Conservation (phyloP, 2,797 vertebrate genomes). For the Anabacerthia variegaticeps region DNA sequence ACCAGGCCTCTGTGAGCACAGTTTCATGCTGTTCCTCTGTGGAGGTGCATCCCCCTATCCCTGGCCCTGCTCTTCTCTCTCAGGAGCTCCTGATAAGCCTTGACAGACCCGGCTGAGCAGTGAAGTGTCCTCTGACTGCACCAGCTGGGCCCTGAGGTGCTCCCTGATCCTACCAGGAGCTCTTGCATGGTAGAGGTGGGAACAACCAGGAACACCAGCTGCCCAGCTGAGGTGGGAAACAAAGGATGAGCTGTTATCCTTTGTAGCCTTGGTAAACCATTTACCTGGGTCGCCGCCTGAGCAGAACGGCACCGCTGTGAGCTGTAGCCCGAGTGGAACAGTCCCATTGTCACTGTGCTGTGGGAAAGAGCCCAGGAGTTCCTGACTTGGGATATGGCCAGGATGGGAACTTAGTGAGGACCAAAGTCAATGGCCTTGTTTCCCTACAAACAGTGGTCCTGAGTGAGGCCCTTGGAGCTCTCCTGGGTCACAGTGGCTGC, state of each 20-base stretch:
- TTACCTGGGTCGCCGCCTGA: neutral
- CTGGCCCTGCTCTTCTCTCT: neutral
- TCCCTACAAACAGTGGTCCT: neutral
- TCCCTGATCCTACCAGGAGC: neutral
- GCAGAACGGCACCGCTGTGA: neutral
- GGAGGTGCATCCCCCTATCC: neutral
- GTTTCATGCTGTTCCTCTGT: neutral
- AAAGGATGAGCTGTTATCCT: neutral
- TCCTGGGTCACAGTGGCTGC: neutral
- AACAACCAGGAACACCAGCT: neutral
- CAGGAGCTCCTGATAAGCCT: neutral
- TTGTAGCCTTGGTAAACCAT: neutral
- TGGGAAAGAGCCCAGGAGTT: neutral
- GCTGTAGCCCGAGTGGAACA: neutral
- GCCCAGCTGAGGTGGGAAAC: neutral
- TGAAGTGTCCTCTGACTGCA: neutral
- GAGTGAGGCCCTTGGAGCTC: neutral
- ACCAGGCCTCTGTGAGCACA: neutral
- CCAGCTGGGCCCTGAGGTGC: neutral
- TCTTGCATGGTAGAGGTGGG: neutral
- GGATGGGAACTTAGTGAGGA: neutral
- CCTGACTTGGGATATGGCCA: neutral
- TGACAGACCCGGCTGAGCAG: neutral
- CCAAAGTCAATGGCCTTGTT: neutral
- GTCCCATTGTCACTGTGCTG: neutral